Conservation (phyloP, 2,113 vertebrate genomes). For the human region DNA sequence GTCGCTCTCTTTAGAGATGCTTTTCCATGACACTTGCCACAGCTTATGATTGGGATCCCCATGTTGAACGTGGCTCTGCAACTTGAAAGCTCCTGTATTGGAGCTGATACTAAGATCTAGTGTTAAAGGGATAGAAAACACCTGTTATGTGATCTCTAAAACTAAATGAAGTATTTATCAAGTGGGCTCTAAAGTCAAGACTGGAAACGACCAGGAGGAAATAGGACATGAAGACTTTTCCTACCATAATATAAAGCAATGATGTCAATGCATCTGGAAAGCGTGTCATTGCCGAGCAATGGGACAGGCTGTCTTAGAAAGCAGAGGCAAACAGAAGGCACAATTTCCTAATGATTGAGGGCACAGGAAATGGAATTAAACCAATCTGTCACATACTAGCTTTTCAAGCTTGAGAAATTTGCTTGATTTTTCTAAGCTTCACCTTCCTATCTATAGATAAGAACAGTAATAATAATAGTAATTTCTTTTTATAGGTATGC, state of each 20-base stretch:
- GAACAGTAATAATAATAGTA: neutral
- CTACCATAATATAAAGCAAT: neutral
- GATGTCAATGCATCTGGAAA: neutral
- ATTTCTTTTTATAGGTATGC: neutral
- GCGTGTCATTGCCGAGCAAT: neutral
- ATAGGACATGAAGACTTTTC: neutral
- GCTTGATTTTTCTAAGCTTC: neutral
- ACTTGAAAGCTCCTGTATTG: neutral
- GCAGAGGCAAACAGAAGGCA: neutral
- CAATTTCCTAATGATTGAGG: neutral
- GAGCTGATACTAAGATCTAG: neutral
- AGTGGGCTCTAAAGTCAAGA: neutral
- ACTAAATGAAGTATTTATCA: neutral
- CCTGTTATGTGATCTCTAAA: neutral
- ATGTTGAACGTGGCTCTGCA: neutral
- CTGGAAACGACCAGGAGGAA: neutral
- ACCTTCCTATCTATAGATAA: neutral
- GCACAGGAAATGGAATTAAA: neutral
- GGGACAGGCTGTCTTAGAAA: neutral
- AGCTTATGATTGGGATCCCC: neutral
- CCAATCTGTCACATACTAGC: neutral
- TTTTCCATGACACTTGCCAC: neutral
- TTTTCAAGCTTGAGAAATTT: neutral
- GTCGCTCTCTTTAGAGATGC: neutral
- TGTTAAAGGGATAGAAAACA: neutral